A percentile compares a stretch with the other conserved stretches of the same genome.
Evolutionary conservation across 2,113 vertebrate genomes (phyloP).

Genomic region (Mus pahari): DNA sequence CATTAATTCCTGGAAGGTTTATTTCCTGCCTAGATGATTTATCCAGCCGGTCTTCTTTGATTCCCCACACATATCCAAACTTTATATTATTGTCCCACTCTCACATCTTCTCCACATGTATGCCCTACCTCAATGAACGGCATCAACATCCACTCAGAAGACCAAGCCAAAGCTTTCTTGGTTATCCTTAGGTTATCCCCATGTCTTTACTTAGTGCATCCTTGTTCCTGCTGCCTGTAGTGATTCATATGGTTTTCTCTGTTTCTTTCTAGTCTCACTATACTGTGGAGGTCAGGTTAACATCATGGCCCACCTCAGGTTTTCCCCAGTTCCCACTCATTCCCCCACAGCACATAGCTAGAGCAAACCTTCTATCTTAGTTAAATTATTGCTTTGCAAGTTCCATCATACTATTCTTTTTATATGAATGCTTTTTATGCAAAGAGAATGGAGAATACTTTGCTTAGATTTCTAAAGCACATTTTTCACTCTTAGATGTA

Average conservation of each 20-base stretch:
- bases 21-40: neutral
- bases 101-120: neutral
- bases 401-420: slow-evolving; percentile 16
- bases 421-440: neutral
- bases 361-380: neutral
- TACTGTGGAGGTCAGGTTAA: neutral
- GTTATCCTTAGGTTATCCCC: neutral
- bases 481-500: neutral
- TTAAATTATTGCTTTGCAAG: slow-evolving; percentile 28
- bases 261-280: neutral
- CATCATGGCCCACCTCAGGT: neutral
- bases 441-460: neutral
- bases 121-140: neutral
- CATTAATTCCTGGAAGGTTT: neutral
- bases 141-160: neutral
- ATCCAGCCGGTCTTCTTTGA: neutral
- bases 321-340: neutral
- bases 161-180: neutral
- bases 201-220: neutral
- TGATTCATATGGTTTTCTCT: neutral
- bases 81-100: neutral
- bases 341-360: neutral
- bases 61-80: neutral
- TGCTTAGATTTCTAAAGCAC: slow-evolving; percentile 7
- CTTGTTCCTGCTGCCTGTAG: neutral